A percentile compares a stretch with the other conserved stretches of the same genome.
These are phyloP conservation scores for Diaperis boleti DNA, from an alignment of 2,888 invertebrate genomes.

Conservation along the genomic window DNA sequence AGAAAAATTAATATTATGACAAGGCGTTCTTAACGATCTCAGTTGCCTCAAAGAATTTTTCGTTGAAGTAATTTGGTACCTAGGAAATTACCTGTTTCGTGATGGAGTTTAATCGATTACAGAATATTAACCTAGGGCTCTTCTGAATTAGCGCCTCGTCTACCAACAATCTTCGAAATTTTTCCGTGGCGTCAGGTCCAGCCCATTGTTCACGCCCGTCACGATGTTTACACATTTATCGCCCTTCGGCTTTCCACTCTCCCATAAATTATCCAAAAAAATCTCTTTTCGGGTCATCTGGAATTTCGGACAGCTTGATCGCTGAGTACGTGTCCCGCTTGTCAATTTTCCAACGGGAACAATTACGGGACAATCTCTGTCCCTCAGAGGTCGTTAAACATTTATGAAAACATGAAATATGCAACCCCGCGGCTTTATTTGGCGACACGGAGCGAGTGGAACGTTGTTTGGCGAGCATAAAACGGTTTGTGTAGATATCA, in stretches of 20 bases:
- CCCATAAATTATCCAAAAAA: slow-evolving; percentile 9
- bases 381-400: slow-evolving; percentile 8
- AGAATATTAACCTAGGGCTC: too few relatives aligned
- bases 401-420: slow-evolving; percentile 30
- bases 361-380: too few relatives aligned
- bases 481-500: slow-evolving; percentile 31
- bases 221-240: slow-evolving; percentile 13
- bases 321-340: too few relatives aligned
- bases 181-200: neutral
- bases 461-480: slow-evolving; percentile 26
- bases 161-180: neutral
- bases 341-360: neutral
- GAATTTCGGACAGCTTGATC: slow-evolving; percentile 37
- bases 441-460: slow-evolving; percentile 16
- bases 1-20: too few relatives aligned
- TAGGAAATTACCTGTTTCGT: too few relatives aligned
- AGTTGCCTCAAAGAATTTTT: too few relatives aligned
- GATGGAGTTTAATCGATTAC: too few relatives aligned
- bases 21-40: too few relatives aligned
- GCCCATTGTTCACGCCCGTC: neutral
- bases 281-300: slow-evolving; percentile 6
- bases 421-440: slow-evolving; percentile 20
- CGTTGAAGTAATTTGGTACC: too few relatives aligned
- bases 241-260: neutral
- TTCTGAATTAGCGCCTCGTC: too few relatives aligned